phyloP scores from a whole-genome alignment of 1,140 invertebrate genomes.

The Drosophila rhopaloa region DNA sequence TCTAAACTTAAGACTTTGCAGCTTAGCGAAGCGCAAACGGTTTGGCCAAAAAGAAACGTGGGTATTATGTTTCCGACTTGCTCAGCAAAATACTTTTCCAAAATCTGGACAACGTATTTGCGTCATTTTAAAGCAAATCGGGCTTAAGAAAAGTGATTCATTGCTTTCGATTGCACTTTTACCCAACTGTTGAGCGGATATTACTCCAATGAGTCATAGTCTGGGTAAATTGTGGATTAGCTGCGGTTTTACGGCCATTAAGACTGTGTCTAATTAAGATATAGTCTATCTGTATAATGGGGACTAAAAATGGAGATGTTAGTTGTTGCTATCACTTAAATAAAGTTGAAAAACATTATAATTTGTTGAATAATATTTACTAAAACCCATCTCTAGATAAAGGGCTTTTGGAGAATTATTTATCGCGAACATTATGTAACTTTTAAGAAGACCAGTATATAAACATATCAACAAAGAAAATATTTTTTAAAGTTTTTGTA shows the following conservation, averaged over 20 bases:
- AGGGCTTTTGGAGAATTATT: too few species aligned
- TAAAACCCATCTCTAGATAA: too few species aligned
- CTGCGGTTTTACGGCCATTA: slow-evolving; percentile 16
- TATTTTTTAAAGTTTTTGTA: too few species aligned
- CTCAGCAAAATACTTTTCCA: slow-evolving; percentile 2
- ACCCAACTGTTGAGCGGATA: slow-evolving; percentile 24
- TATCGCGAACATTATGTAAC: too few species aligned
- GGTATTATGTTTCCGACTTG: slow-evolving; percentile 24
- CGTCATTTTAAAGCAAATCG: slow-evolving; percentile 13
- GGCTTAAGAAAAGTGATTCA: slow-evolving; percentile 29
- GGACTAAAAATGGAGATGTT: not conserved
- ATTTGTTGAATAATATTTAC: too few species aligned
- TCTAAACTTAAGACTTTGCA: not conserved
- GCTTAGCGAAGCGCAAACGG: slow-evolving; percentile 33
- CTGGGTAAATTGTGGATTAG: slow-evolving; percentile 29
- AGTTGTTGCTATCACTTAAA: not conserved
- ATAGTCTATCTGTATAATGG: not conserved
- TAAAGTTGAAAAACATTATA: not conserved
- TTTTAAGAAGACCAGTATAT: too few species aligned
- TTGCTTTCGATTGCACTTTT: slow-evolving; percentile 29
- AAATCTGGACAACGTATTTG: slow-evolving; percentile 16
- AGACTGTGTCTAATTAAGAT: slow-evolving; percentile 10
- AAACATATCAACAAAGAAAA: too few species aligned
- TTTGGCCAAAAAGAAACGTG: slow-evolving; percentile 14
- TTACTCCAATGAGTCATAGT: slow-evolving; percentile 19